phyloP scores from a whole-genome alignment of 2,113 vertebrate species.

The Carassius carassius region DNA sequence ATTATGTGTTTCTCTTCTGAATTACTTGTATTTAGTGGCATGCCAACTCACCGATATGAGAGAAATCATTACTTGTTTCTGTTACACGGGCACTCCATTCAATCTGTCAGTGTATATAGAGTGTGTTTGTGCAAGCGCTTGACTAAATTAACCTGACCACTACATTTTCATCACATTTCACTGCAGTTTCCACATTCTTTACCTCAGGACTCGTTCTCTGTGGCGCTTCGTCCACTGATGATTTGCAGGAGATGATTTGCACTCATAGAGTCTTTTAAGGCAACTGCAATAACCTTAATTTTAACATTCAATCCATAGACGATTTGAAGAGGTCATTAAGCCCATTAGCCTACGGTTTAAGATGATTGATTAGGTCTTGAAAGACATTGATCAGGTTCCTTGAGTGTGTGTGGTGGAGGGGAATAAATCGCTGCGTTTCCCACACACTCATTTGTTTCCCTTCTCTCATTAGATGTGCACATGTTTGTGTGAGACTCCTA shows the following conservation, averaged over 20 bases:
- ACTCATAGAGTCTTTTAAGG: neutral
- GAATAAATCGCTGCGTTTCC: constrained; percentile 13
- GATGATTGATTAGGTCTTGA: constrained; percentile 25
- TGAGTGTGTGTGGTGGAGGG: neutral
- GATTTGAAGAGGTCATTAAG: constrained; percentile 13
- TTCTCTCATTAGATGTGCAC: neutral
- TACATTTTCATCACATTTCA: neutral
- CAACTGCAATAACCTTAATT: constrained; percentile 24
- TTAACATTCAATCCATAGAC: neutral
- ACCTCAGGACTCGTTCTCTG: neutral
- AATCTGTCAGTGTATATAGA: neutral
- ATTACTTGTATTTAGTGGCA: neutral
- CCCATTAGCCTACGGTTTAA: constrained; percentile 27
- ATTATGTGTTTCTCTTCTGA: neutral
- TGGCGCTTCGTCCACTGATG: neutral
- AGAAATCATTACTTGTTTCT: neutral
- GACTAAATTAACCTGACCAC: neutral
- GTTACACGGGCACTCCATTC: neutral
- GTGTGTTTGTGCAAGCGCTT: neutral
- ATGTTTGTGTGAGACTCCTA: neutral
- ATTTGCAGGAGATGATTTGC: neutral
- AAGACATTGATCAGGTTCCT: constrained; percentile 20
- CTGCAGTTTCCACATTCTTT: neutral
- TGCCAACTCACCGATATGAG: neutral
- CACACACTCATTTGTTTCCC: constrained; percentile 17